Percentiles rank a stretch among this genome's conserved stretches.
phyloP scores from a whole-genome alignment of 2,797 vertebrate genomes.

The Acrossocheilus wenchowensis region DNA sequence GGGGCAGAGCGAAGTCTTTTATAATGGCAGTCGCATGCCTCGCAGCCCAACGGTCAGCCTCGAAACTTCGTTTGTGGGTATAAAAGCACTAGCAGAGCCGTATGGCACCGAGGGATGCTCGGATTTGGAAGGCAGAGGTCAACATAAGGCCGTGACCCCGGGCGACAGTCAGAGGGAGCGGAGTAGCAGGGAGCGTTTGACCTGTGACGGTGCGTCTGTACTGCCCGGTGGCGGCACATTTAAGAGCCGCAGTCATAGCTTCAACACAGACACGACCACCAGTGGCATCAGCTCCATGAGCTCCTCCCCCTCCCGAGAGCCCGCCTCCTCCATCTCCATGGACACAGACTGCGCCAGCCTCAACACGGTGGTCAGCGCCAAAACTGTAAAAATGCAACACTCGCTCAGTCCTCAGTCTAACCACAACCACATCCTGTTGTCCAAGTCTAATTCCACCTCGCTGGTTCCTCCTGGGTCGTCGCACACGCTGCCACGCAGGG shows the following conservation, averaged over 20 bases:
- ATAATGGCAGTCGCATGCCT: conserved; percentile 68
- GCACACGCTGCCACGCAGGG: conserved; percentile 86
- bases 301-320: conserved; percentile 86
- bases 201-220: conserved; percentile 75
- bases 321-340: conserved; percentile 75
- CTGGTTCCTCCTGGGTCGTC: conserved; percentile 83
- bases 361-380: conserved; percentile 83
- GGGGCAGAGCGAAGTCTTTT: conserved; percentile 79
- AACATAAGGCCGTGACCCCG: conserved; percentile 57
- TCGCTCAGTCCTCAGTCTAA: conserved; percentile 77
- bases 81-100: conserved; percentile 74
- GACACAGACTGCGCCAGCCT: conserved; percentile 84
- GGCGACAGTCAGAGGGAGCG: conserved; percentile 67
- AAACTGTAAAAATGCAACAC: conserved; percentile 80
- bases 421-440: conserved; percentile 82
- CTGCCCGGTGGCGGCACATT: conserved; percentile 71
- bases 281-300: conserved; percentile 90
- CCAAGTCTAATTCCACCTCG: conserved; percentile 84
- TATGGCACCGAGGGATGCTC: conserved; percentile 47
- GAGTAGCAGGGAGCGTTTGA: conserved; percentile 79
- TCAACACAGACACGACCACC: conserved; percentile 89
- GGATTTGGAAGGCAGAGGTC: conserved; percentile 64
- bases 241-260: conserved; percentile 88
- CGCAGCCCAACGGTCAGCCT: conserved; percentile 79
- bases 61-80: conserved; percentile 82